Evolutionary conservation across 2,888 invertebrate genomes (phyloP), one percentile per base, ranked within the genome.

Genomic region (Cremastobaeus sp.): DNA sequence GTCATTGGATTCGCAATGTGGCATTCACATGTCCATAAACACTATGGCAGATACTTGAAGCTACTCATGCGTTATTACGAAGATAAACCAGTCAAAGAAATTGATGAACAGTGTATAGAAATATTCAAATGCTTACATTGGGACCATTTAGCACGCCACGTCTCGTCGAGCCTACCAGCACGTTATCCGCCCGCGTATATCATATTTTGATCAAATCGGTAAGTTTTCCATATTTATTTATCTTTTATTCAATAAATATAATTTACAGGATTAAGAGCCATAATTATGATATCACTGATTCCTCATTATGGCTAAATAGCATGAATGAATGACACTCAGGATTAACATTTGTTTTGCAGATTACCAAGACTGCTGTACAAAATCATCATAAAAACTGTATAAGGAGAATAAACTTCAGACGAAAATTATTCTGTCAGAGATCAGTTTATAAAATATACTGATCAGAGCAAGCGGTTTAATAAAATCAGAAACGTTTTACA

Each of bases 11-110:
- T 97, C 84, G 92, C 93, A 9, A 88, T 95, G 34, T 95, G 95
- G 93, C 95, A 98, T 85, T 94, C 95, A 39, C 91, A 93, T 82
- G 90, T 92, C 0, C 90, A 94, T 82, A 89, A 91, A 73, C 95
- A 96, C 57, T 94, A 93, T 88, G 98, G 96, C 0, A 92, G 95
- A 73, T 93, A 94, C 76, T 87, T 94, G 76, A 96, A 95, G 86
- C 90, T 94, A 74, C 88, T 96, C 15, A 85, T 89, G 73, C 94
- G 94, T 88, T 89, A 94, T 74, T 91, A 92, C 72, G 98, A 98
- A 79, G 97, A 98, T 32, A 93, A 95, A 78, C 91, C 93, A 1
- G 89, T 90, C 25, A 91, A 91, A 50, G 96, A 96, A 37, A 88
- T 92, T 1, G 95, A 95, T 59, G 92, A 92, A 70, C 91, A 92